Percentiles rank a stretch among this genome's conserved stretches.
phyloP scores from a whole-genome alignment of 2,113 vertebrate species.

The Coracopsis vasa region DNA sequence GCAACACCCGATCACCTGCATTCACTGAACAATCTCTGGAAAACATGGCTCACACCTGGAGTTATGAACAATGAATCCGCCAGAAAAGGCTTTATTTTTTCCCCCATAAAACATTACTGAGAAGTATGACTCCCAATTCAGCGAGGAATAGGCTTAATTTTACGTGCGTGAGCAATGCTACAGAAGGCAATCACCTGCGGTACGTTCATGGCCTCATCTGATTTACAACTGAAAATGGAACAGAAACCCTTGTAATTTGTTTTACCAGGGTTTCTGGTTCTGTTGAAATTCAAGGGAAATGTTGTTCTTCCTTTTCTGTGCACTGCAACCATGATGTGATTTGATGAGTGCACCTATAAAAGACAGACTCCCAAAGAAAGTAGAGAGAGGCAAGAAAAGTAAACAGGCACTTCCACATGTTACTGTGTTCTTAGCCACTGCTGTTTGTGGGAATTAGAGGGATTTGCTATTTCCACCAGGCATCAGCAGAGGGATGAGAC shows the following conservation, averaged over 20 bases:
- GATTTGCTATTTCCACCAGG: not conserved
- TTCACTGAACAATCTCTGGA: not conserved
- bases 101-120: not conserved
- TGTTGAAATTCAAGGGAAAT: not conserved
- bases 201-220: not conserved
- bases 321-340: not conserved
- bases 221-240: not conserved
- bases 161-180: not conserved
- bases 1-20: not conserved
- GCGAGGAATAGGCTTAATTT: not conserved
- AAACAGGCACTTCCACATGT: not conserved
- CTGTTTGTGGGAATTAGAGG: not conserved
- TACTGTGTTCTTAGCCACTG: not conserved
- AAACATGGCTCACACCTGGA: not conserved
- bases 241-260: not conserved
- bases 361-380: not conserved
- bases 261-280: not conserved
- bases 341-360: not conserved
- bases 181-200: not conserved
- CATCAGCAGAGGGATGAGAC: not conserved
- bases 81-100: not conserved
- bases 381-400: not conserved
- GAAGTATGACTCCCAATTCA: not conserved
- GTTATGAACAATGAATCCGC: not conserved
- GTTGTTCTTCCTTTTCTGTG: not conserved